Evolutionary conservation across 1,140 invertebrate species (phyloP).

Genomic region (Physella acuta): DNA sequence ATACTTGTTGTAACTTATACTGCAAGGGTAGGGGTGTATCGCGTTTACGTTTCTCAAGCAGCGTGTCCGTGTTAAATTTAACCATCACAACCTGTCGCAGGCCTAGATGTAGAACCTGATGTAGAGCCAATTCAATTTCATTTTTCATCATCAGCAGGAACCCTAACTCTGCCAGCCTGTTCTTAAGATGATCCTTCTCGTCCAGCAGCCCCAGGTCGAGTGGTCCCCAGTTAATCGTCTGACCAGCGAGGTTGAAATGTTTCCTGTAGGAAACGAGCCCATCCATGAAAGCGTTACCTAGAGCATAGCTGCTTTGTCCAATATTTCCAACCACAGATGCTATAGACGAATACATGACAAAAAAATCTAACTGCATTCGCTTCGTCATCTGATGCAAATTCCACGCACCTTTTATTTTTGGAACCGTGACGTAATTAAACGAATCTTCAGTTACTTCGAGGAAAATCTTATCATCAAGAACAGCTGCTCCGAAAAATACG

Average conservation of each 20-base stretch:
- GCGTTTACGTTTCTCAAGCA: neutral
- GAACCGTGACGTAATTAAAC: conserved; percentile 30
- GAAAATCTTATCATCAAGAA: conserved; percentile 35
- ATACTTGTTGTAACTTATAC: conserved; percentile 5
- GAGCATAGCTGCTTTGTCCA: conserved; percentile 41
- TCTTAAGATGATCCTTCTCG: conserved; percentile 13
- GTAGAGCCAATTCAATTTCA: conserved; percentile 27
- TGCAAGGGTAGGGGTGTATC: conserved; percentile 10
- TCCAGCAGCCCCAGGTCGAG: conserved; percentile 34
- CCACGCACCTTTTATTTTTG: conserved; percentile 45
- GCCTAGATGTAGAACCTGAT: conserved; percentile 20
- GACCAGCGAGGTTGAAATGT: conserved; percentile 29
- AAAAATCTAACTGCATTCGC: conserved; percentile 35
- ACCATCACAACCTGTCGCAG: conserved; percentile 25
- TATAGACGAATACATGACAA: conserved; percentile 42
- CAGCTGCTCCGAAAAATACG: conserved; percentile 42
- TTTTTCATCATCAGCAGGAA: conserved; percentile 21
- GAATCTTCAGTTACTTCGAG: conserved; percentile 32
- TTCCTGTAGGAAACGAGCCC: conserved; percentile 36
- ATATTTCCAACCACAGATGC: conserved; percentile 36
- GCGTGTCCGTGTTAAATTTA: conserved; percentile 27
- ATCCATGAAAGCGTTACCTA: conserved; percentile 42
- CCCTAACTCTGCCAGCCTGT: conserved; percentile 21
- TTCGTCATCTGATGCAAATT: conserved; percentile 40
- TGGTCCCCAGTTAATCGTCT: conserved; percentile 41